Conservation (phyloP, 2,113 vertebrate genomes). For the Rhinoptilus africanus region DNA sequence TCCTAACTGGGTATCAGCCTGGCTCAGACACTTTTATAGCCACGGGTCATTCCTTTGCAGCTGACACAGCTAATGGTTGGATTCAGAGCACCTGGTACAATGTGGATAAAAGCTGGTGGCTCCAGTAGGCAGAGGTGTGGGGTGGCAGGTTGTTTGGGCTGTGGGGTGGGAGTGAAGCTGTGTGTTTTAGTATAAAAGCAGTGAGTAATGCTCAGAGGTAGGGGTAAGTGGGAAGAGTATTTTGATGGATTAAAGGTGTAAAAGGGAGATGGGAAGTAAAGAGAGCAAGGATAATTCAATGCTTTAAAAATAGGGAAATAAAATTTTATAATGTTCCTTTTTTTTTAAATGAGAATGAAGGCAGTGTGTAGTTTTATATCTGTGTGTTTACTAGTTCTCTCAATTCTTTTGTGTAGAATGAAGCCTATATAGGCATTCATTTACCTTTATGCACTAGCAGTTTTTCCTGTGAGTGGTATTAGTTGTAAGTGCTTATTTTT, state of each 20-base stretch:
- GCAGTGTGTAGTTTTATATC: accelerated
- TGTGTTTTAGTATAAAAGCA: accelerated
- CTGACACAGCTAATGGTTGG: not conserved
- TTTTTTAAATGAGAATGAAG: not conserved
- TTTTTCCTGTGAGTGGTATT: not conserved
- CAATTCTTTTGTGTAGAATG: accelerated
- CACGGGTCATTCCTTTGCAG: conserved; percentile 49
- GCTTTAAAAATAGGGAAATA: not conserved
- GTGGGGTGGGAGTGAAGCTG: no score
- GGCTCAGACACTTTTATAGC: conserved; percentile 61
- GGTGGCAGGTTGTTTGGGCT: no score
- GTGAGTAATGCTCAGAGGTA: accelerated
- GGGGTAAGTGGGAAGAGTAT: accelerated
- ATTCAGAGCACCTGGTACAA: not conserved
- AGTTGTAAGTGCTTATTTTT: not conserved
- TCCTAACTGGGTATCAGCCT: not conserved
- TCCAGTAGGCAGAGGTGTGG: accelerated
- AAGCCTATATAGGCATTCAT: accelerated
- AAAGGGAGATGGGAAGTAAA: not conserved
- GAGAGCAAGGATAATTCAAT: accelerated
- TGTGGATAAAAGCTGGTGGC: not conserved
- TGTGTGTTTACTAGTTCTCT: accelerated
- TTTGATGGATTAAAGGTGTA: accelerated
- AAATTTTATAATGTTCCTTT: not conserved
- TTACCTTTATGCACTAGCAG: not conserved